Percentiles rank a stretch among this genome's conserved stretches.
These are phyloP conservation scores for Apus apus DNA, from an alignment of 2,113 vertebrate species.

Conservation along the genomic window DNA sequence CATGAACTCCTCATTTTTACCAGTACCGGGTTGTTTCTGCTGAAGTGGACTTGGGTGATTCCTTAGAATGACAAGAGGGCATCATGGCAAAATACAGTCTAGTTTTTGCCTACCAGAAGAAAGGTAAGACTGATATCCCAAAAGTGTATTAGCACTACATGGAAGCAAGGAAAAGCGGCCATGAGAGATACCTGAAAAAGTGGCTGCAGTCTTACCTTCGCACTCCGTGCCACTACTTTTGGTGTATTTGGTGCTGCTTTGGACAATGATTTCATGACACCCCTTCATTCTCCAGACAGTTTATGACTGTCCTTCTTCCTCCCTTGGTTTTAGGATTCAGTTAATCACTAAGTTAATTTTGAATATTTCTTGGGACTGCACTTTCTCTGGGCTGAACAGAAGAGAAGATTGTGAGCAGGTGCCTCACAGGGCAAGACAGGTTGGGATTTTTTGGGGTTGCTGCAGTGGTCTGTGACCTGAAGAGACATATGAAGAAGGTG, in stretches of 20 bases:
- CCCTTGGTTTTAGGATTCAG: background rate
- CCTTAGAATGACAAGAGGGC: background rate
- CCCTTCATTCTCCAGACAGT: background rate
- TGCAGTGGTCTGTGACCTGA: background rate
- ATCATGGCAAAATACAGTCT: background rate
- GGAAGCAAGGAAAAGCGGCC: background rate
- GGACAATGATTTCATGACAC: background rate
- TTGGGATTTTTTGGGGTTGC: background rate
- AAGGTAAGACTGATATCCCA: background rate
- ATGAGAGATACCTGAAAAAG: background rate
- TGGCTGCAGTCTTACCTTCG: background rate
- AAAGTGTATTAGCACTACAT: background rate
- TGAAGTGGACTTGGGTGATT: background rate
- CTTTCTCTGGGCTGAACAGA: background rate
- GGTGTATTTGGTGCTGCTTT: background rate
- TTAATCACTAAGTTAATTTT: background rate
- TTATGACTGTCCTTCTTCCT: background rate
- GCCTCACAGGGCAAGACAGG: background rate
- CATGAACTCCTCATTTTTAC: background rate
- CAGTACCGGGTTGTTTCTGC: background rate
- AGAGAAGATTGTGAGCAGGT: background rate
- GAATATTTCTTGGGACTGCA: background rate
- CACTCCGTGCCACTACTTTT: rapidly evolving
- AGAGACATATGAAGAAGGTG: background rate
- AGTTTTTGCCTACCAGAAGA: background rate